phyloP scores from a whole-genome alignment of 2,113 vertebrate species.

The Chaetops frenatus region DNA sequence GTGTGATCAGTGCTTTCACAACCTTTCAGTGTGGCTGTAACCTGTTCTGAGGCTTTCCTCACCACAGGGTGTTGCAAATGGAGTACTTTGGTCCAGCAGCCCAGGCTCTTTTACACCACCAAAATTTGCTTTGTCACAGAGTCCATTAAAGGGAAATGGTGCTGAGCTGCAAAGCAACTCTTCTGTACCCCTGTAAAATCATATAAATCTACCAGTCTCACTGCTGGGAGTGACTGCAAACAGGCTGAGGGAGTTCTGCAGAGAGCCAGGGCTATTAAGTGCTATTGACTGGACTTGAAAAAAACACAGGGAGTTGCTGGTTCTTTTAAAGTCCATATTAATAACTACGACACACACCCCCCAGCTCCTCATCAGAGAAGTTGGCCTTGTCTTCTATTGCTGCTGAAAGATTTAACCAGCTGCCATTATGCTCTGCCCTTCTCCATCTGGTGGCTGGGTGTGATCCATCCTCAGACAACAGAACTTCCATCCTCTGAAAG shows the following conservation, averaged over 20 bases:
- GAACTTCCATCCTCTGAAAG: not conserved
- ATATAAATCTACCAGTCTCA: not conserved
- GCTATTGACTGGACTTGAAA: not conserved
- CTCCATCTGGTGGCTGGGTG: not conserved
- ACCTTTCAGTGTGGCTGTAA: not conserved
- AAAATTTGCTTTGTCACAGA: slow-evolving; percentile 23
- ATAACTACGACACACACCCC: not conserved
- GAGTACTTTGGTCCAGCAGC: not conserved
- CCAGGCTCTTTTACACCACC: not conserved
- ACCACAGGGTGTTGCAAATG: not conserved
- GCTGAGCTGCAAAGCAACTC: not conserved
- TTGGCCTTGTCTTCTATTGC: not conserved
- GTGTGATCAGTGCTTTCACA: not conserved
- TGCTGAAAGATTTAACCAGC: not conserved
- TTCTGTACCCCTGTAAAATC: not conserved
- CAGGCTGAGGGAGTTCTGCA: not conserved
- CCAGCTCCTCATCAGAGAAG: not conserved
- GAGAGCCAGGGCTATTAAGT: not conserved
- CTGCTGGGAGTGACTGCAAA: not conserved
- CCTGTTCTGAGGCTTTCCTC: not conserved
- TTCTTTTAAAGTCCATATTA: not conserved
- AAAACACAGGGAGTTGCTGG: not conserved
- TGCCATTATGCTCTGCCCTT: not conserved
- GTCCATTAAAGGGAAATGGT: not conserved
- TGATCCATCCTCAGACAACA: not conserved